Base-by-base conservation (phyloP, 2,888 invertebrate genomes). In the Ochropleura leucogaster region DNA sequence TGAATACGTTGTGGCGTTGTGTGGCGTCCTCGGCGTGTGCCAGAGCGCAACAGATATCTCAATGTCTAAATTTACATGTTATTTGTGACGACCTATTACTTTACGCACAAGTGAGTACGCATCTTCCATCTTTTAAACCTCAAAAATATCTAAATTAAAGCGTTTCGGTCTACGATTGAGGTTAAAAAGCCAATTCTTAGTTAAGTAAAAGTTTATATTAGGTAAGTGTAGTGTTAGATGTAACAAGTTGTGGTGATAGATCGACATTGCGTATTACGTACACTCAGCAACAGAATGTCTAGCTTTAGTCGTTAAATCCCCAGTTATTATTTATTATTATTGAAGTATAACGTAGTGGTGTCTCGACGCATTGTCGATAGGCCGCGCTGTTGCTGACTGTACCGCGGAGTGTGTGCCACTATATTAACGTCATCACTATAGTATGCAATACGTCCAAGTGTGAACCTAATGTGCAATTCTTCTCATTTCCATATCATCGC, bases 381-480 rank as follows among this genome's bases (percentile, higher is more conserved):
- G 65, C 51, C 57, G 53, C 62, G 70, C 87, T 84, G 88, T 84
- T 84, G 87, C 82, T 80, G 89, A 80, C 74, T 86, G 90, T 85
- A 80, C 81, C 81, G 77, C 77, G 88, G 77, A 77, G 80, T 82
- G 85, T 84, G 90, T 89, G 92, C 92, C 92, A 90, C 91, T 88
- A 82, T 86, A 86, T 85, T 59, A 83, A 87, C 88, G 91, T 91
- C 91, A 90, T 90, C 92, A 90, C 87, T 87, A 88, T 88, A 89
- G 89, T 92, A 92, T 91, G 93, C 94, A 93, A 94, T 94, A 93
- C 95, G 96, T 96, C 95, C 95, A 95, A 92, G 91, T 93, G 91
- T 93, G 91, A 95, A 95, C 92, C 91, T 92, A 88, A 93, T 95
- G 96, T 96, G 96, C 96, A 96, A 96, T 96, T 95, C 92, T 94